Base-by-base conservation (phyloP, 2,888 invertebrate genomes). In the Gandaritis pyraliata region DNA sequence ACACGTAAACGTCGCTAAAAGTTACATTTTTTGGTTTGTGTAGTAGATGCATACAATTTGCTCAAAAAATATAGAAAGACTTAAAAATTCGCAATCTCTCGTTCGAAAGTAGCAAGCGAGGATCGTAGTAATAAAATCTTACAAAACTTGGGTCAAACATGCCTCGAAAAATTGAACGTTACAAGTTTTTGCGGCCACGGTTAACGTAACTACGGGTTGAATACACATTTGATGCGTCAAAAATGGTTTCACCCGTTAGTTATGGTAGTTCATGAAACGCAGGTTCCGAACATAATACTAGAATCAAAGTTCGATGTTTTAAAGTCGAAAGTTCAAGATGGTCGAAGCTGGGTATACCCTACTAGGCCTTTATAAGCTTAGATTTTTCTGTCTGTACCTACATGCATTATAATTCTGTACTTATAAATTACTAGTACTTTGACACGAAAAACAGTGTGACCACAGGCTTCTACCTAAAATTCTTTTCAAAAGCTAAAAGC, bases 11-110 rank as follows among this genome's bases (percentile, higher is more conserved):
- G 82, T 68, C 66, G 62, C 66, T 66, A 68, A 51, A 60, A 65
- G 59, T 54, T 62, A 70, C 70, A 72, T 73, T 75, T 87, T 89
- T 89, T 89, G 88, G 89, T 88, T 87, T 85, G 81, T 81, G 79
- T 85, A 83, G 84, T 83, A 79, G 75, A 75, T 81, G 87, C 81
- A 84, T 85, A 85, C 75, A 83, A 74, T 80, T 78, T 80, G 72
- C 74, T 87, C 83, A 82, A 85, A 87, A 86, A 87, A 87, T 83
- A 86, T 71, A 66, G 65, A 69, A 68, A 72, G 58, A 54, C 64
- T 65, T 68, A 64, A 67, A 69, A 63, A 70, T 55, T 48, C 58
- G 47, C 59, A 67, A 64, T 61, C 67, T 61, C 68, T 41, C 58
- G 41, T 41, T 56, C 55, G 50, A 59, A 39, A 23, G 55, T 57